Evolutionary conservation across 1,140 invertebrate species (phyloP).

Genomic region (Sarcophaga bullata): DNA sequence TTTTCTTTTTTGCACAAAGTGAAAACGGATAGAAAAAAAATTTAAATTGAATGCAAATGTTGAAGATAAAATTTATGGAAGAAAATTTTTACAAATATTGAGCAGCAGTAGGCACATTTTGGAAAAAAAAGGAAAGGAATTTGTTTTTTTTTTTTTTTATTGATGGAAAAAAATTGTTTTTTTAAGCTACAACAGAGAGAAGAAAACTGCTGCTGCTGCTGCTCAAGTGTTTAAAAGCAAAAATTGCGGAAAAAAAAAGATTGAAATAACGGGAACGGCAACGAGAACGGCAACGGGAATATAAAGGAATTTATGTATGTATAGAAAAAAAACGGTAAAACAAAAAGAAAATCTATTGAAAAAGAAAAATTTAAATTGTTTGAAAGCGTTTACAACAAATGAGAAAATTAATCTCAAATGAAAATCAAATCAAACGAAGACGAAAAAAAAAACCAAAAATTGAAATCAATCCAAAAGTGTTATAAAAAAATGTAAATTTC

Average conservation of each 20-base stretch:
- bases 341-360: background rate
- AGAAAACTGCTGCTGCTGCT: constrained; percentile 28
- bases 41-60: background rate
- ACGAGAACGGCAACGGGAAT: background rate
- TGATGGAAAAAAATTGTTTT: background rate
- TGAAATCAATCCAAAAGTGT: background rate
- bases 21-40: background rate
- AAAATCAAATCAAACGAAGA: background rate
- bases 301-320: constrained; percentile 14
- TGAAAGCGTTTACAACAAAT: too few relatives aligned
- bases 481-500: background rate
- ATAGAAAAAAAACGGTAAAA: background rate
- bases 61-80: background rate
- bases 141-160: background rate
- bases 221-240: constrained; percentile 32
- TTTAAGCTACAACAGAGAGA: background rate
- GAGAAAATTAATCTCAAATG: too few relatives aligned
- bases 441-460: background rate
- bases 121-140: background rate
- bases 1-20: constrained; percentile 18
- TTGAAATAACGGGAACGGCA: background rate
- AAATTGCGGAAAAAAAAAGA: background rate
- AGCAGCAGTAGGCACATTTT: constrained; percentile 23
- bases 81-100: background rate
- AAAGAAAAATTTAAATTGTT: too few relatives aligned